Evolutionary conservation across 2,888 invertebrate genomes (phyloP).

Genomic region (Drosophila kanekoi): DNA sequence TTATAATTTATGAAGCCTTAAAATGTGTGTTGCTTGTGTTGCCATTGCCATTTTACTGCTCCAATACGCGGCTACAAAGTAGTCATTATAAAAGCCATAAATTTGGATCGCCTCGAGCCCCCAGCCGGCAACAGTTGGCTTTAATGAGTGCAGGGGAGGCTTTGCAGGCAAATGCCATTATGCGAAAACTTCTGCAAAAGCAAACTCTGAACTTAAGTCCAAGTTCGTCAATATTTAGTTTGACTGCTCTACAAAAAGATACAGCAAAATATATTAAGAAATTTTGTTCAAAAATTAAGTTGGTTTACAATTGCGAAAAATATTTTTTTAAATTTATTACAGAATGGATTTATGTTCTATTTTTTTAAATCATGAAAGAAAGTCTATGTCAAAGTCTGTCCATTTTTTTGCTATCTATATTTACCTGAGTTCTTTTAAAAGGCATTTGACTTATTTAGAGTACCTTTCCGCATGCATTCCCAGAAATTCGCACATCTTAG

Average conservation of each 20-base stretch:
- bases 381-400: no score
- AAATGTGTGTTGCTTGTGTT: constrained; percentile 67
- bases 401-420: no score
- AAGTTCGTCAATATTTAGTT: constrained; percentile 24
- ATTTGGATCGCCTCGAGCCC: constrained; percentile 69
- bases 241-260: not conserved
- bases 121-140: constrained; percentile 46
- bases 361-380: no score
- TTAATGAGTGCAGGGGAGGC: constrained; percentile 44
- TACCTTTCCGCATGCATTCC: constrained; percentile 23
- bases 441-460: not conserved
- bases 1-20: constrained; percentile 82
- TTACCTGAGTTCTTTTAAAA: not conserved
- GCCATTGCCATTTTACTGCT: constrained; percentile 54
- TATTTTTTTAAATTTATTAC: no score
- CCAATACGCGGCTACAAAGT: constrained; percentile 70
- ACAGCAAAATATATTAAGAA: no score
- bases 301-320: no score
- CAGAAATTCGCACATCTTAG: constrained; percentile 62
- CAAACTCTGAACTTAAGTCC: constrained; percentile 10
- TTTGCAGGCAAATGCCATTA: not conserved
- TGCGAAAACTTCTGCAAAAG: constrained; percentile 5
- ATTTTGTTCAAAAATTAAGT: no score
- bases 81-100: constrained; percentile 82
- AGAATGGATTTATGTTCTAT: no score